These are phyloP conservation scores for Malacoraja senta DNA, from an alignment of 2,797 vertebrate species.

Conservation along the genomic window DNA sequence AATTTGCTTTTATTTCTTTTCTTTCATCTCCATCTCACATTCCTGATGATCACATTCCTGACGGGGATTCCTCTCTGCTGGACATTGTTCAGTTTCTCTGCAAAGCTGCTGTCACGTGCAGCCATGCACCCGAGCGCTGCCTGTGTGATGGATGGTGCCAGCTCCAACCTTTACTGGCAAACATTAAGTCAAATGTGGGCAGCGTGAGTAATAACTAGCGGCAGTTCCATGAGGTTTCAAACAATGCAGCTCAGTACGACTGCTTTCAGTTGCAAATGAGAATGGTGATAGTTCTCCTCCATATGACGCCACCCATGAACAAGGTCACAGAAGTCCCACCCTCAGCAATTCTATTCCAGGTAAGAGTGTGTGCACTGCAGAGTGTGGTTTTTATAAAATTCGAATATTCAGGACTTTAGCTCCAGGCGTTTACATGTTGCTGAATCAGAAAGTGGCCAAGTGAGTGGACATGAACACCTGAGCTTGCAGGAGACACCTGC, in stretches of 20 bases:
- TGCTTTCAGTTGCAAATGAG: background rate
- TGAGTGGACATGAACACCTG: no score
- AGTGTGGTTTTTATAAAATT: background rate
- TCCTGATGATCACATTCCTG: background rate
- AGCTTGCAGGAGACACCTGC: background rate
- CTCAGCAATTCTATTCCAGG: background rate
- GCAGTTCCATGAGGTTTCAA: background rate
- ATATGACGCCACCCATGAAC: background rate
- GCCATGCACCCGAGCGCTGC: background rate
- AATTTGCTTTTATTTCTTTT: no score
- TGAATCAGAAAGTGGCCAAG: no score
- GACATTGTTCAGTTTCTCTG: background rate
- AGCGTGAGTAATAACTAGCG: background rate
- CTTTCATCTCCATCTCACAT: background rate
- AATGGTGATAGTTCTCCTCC: background rate
- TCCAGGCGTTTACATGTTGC: background rate
- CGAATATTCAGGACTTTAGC: background rate
- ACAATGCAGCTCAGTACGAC: background rate
- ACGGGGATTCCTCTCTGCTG: background rate
- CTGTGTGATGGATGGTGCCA: background rate
- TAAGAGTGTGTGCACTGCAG: background rate
- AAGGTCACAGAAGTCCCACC: background rate
- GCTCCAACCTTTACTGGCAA: background rate
- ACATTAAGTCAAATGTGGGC: no score
- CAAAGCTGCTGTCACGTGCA: background rate